Evolutionary conservation across 2,113 vertebrate species (phyloP).

Genomic region (Sinocyclocheilus grahami): DNA sequence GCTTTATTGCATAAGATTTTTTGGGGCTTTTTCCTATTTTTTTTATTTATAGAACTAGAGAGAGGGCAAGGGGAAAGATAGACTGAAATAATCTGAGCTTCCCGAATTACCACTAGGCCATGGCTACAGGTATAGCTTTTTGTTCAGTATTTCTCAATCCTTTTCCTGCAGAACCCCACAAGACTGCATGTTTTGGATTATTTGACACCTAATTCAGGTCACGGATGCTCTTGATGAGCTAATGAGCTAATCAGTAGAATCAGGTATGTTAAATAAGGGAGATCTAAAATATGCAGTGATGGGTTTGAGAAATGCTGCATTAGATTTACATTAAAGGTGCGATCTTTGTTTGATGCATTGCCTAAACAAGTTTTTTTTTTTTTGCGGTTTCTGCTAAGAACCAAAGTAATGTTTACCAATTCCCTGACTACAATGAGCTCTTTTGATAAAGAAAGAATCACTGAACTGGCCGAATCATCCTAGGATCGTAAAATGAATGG

Average conservation of each 20-base stretch:
- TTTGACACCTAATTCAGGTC: background rate
- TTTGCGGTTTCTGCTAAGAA: too few species aligned
- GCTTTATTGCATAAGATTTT: background rate
- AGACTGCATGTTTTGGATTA: background rate
- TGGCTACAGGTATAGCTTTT: background rate
- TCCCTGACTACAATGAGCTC: too few species aligned
- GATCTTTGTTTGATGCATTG: background rate
- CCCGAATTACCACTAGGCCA: background rate
- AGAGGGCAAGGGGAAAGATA: background rate
- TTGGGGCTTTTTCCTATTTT: background rate
- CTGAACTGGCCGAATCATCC: too few species aligned
- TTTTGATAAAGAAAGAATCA: too few species aligned
- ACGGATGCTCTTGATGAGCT: background rate
- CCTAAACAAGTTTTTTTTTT: background rate
- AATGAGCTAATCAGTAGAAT: slow-evolving; percentile 5
- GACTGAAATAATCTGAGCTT: background rate
- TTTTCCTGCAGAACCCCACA: background rate
- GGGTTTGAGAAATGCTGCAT: background rate
- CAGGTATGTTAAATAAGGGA: background rate
- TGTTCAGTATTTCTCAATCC: background rate
- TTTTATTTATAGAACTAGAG: background rate
- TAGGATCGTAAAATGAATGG: too few species aligned
- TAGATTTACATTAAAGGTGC: background rate
- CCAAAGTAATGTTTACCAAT: too few species aligned
- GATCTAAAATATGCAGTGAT: background rate